Conservation (phyloP, 2,797 vertebrate genomes). For the Sebastes nivosus region DNA sequence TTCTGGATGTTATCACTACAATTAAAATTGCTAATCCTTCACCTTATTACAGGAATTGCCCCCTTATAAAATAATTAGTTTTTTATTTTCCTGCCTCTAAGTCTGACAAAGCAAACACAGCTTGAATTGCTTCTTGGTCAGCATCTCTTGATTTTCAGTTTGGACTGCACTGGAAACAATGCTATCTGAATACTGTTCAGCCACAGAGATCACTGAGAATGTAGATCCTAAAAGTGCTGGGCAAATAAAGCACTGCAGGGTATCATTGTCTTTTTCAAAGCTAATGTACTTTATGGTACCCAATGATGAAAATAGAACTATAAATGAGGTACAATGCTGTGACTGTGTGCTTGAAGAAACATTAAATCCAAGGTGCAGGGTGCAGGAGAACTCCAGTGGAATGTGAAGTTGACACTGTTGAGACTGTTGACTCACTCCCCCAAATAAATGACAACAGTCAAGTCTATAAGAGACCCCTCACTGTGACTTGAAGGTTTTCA, state of each 20-base stretch:
- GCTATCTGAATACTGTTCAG: slow-evolving; percentile 1
- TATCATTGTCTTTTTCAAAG: not conserved
- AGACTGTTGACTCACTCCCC: slow-evolving; percentile 63
- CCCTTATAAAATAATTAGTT: not conserved
- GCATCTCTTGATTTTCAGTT: slow-evolving; percentile 21
- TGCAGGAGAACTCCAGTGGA: slow-evolving; percentile 32
- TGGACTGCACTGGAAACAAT: slow-evolving; percentile 24
- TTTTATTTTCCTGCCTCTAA: not conserved
- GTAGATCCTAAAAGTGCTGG: not conserved
- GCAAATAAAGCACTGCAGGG: not conserved
- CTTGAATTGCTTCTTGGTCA: not conserved
- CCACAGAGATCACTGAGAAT: slow-evolving; percentile 52
- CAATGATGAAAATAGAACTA: not conserved
- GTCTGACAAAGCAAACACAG: not conserved
- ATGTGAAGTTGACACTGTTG: slow-evolving; percentile 55
- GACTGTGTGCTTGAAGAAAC: not conserved
- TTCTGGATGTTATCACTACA: not conserved
- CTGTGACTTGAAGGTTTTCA: slow-evolving; percentile 30
- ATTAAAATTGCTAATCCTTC: not conserved
- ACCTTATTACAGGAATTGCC: not conserved
- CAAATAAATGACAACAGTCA: slow-evolving; percentile 58
- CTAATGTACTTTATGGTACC: not conserved
- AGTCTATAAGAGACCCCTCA: slow-evolving; percentile 54
- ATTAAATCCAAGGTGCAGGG: slow-evolving; percentile 5
- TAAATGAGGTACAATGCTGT: not conserved